A percentile compares a stretch with the other conserved stretches of the same genome.
These are phyloP conservation scores for Deroptyus accipitrinus DNA, from an alignment of 2,113 vertebrate species.

Conservation along the genomic window DNA sequence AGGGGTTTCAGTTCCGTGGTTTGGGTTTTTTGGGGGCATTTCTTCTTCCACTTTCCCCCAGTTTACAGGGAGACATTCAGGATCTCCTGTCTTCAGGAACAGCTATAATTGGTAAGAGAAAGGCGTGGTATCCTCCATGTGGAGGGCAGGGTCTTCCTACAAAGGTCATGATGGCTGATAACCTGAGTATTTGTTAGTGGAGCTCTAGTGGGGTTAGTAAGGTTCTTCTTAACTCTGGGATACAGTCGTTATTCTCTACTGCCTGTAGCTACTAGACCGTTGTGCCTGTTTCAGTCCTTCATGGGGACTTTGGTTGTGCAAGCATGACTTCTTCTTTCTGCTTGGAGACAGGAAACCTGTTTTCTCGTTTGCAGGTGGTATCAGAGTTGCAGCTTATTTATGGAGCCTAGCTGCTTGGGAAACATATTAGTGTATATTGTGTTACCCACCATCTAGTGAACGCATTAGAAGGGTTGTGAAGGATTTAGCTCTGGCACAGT, in stretches of 20 bases:
- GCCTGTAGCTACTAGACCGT: neutral
- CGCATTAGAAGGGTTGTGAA: neutral
- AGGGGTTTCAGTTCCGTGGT: neutral
- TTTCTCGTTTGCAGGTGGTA: neutral
- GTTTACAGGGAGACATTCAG: neutral
- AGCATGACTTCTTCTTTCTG: neutral
- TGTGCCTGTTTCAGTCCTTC: neutral
- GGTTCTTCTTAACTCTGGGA: neutral
- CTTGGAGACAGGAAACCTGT: neutral
- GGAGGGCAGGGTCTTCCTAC: neutral
- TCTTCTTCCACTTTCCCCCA: neutral
- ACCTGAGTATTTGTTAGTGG: neutral
- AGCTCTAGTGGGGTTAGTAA: neutral
- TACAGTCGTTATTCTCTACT: neutral
- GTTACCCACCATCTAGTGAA: neutral
- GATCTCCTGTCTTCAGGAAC: neutral
- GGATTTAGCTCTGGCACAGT: neutral
- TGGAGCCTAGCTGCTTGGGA: neutral
- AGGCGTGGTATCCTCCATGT: accelerated
- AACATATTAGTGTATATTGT: accelerated
- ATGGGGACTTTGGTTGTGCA: neutral
- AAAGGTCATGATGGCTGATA: neutral
- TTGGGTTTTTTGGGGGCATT: neutral
- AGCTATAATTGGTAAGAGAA: neutral
- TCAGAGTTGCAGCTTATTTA: neutral